Evolutionary conservation across 2,797 vertebrate species (phyloP), one percentile per base, ranked within the genome.

Genomic region (Platalea minor): DNA sequence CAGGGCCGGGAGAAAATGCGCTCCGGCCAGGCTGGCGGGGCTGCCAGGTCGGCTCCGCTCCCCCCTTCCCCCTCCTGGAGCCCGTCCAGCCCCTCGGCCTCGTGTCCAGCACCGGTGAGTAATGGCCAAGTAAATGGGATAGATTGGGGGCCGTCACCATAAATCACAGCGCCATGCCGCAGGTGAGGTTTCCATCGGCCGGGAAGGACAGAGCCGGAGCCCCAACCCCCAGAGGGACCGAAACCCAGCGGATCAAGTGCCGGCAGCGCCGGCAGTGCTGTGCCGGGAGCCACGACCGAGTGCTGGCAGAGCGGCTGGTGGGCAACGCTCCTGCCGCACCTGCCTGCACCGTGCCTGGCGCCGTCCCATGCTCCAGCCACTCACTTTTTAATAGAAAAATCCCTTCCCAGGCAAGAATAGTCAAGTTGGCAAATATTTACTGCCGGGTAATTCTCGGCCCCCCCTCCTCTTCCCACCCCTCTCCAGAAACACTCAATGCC

Each of bases 51-150:
- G 39, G 67, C 76, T 56, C n/a, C 6, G 13, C 45, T 67, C 85
- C 84, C 68, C 76, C 88, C 41, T 56, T 61, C 80, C 82, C 85
- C 87, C 84, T 77, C 57, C 87, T 85, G 92, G 84, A 81, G 59
- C 86, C 37, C 39, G 2, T 53, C 78, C 86, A 90, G 92, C 59
- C 81, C 56, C 63, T 51, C 56, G 5, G 83, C 80, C 77, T 56
- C 45, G 25, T 50, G 95, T 85, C 95, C 78, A 29, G 78, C 92
- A 29, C 26, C 9, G 26, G 16, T 93, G 95, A 93, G 79, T 10
- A 17, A 85, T 70, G 93, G 75, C 87, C 43, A 29, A 82, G 82
- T 4, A 57, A 94, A 95, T 64, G 95, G 93, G 73, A 21, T 31
- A 83, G 85, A 85, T 64, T 90, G 93, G 94, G 64, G 29, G 56